Evolutionary conservation across 1,140 invertebrate species (phyloP).

Genomic region (Drosophila aff.): DNA sequence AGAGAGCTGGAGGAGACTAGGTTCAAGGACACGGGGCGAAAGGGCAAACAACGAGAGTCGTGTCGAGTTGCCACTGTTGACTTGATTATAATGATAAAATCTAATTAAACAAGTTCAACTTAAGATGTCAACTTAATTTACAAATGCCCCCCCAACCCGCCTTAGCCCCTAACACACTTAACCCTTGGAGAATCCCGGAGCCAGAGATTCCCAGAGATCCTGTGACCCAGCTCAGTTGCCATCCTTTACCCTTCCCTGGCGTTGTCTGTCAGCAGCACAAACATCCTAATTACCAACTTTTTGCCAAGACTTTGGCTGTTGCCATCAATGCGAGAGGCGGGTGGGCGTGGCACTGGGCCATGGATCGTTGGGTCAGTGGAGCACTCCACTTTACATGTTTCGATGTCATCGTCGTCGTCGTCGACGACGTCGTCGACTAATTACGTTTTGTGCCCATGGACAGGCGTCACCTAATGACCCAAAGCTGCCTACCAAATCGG

Average conservation of each 20-base stretch:
- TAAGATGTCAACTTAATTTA: slow-evolving; percentile 80
- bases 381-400: slow-evolving; percentile 80
- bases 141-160: slow-evolving; percentile 26
- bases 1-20: neutral
- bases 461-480: slow-evolving; percentile 82
- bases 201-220: slow-evolving; percentile 9
- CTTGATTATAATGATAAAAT: slow-evolving; percentile 82
- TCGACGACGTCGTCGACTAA: slow-evolving; percentile 58
- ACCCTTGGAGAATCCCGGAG: slow-evolving; percentile 1
- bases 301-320: slow-evolving; percentile 55
- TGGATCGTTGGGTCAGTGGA: slow-evolving; percentile 74
- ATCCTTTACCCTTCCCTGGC: neutral
- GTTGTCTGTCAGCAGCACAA: slow-evolving; percentile 58
- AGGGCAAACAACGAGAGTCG: slow-evolving; percentile 26
- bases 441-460: slow-evolving; percentile 73
- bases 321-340: slow-evolving; percentile 43
- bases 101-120: slow-evolving; percentile 82
- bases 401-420: slow-evolving; percentile 55
- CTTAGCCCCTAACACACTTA: neutral
- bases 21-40: slow-evolving; percentile 28
- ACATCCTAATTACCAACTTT: slow-evolving; percentile 84
- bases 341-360: slow-evolving; percentile 13
- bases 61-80: slow-evolving; percentile 53
- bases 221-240: neutral
- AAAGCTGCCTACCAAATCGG: slow-evolving; percentile 70